Base-by-base conservation (phyloP, 2,888 invertebrate species). In the Drosophila borborema region DNA sequence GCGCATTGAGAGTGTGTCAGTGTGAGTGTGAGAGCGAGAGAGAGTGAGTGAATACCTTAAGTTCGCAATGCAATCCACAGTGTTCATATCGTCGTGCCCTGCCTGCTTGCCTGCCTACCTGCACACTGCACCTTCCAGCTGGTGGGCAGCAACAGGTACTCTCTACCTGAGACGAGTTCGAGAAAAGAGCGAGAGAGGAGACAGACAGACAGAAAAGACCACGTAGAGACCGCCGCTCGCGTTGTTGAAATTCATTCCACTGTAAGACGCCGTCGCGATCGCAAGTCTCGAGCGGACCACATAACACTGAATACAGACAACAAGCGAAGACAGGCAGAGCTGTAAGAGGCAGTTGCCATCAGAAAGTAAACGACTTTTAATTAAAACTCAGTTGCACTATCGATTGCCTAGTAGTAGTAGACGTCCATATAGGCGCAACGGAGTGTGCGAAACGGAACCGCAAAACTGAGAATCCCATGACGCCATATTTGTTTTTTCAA, bases 401-500 rank as follows among this genome's bases (percentile, higher is more conserved):
- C 60, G 31, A 68, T 23, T 48, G 43, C 41, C 43, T 34, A 34
- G n/a, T n/a, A 58, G n/a, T 36, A 38, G 49, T 20, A 53, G 36
- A 51, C 31, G 18, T 41, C 40, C 41, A 40, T 49, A 16, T 41
- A 34, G 38, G 40, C 53, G 43, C 49, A 62, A 62, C 65, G 68
- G 69, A 72, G 79, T 82, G 81, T 74, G 68, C 68, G 72, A 80
- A 82, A 79, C 64, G 65, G 79, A 82, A 72, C 65, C 69, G 62
- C 58, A 75, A 70, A 71, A 70, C 72, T 66, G 58, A 77, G 81
- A 89, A 82, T 81, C 77, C 75, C 74, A 72, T 77, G 80, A 79
- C 88, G 91, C 91, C 90, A 91, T 90, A 90, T 90, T 88, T 89
- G 86, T 82, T 91, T 89, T 81, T 82, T 77, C 74, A 78, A 77